Evolutionary conservation across 2,888 invertebrate species (phyloP).

Genomic region (Cephus pulcher): DNA sequence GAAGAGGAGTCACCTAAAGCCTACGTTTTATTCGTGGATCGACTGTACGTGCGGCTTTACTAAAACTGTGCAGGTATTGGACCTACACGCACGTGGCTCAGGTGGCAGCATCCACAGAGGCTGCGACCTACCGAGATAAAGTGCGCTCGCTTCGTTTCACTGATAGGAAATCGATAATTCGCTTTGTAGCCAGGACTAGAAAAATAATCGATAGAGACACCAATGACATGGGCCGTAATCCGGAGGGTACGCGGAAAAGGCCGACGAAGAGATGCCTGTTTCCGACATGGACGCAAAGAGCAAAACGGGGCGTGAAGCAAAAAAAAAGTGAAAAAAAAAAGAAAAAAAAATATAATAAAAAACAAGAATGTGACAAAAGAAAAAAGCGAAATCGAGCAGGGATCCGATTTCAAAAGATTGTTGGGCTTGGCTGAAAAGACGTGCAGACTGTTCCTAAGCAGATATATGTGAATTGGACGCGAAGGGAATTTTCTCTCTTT

Average conservation of each 20-base stretch:
- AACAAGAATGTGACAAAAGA: no score
- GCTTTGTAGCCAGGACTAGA: conserved; percentile 26
- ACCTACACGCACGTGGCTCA: neutral
- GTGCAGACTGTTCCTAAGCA: no score
- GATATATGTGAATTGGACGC: no score
- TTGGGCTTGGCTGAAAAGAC: no score
- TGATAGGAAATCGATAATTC: conserved; percentile 42
- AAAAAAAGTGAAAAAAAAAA: conserved; percentile 9
- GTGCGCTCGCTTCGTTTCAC: conserved; percentile 34
- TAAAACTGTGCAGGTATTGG: neutral
- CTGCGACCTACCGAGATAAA: conserved; percentile 29
- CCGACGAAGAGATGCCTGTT: conserved; percentile 1
- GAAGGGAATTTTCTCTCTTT: neutral
- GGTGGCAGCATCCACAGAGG: conserved; percentile 9
- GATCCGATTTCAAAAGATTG: neutral
- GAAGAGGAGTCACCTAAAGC: neutral
- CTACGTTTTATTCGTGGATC: neutral
- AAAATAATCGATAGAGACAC: conserved; percentile 10
- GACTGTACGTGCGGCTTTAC: neutral
- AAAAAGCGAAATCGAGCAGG: neutral
- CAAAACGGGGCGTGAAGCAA: conserved; percentile 8
- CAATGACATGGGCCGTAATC: neutral
- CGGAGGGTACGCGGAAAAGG: conserved; percentile 4
- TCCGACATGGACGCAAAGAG: neutral
- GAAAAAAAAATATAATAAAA: neutral